phyloP scores from a whole-genome alignment of 2,888 invertebrate genomes.

The Aquatica leii region DNA sequence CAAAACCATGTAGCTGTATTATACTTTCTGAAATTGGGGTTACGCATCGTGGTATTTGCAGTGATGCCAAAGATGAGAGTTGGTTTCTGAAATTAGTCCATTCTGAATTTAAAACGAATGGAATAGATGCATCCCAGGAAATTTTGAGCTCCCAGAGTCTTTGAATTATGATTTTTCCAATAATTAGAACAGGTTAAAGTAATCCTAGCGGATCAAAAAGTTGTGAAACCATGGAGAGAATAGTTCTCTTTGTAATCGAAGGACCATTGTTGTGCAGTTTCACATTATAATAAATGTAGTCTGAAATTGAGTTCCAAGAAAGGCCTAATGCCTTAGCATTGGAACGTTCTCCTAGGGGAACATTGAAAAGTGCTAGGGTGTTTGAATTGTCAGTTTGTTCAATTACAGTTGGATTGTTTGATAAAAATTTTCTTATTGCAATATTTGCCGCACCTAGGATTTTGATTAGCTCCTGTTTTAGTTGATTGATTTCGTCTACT shows the following conservation, averaged over 20 bases:
- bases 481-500: not conserved
- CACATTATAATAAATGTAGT: not conserved
- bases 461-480: not conserved
- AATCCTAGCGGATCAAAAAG: too few relatives aligned
- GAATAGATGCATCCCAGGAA: not conserved
- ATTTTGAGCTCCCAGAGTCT: not conserved
- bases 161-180: too few relatives aligned
- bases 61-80: not conserved
- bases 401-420: not conserved
- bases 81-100: not conserved
- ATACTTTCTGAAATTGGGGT: not conserved
- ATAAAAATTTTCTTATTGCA: not conserved
- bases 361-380: not conserved
- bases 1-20: slow-evolving; percentile 41
- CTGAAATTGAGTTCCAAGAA: not conserved
- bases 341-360: too few relatives aligned
- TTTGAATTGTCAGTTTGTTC: not conserved
- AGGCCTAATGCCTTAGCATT: too few relatives aligned
- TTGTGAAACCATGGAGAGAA: not conserved
- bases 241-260: not conserved
- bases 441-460: not conserved
- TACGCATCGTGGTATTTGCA: not conserved
- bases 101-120: not conserved
- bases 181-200: too few relatives aligned
- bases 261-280: too few relatives aligned